phyloP scores from a whole-genome alignment of 2,888 invertebrate species.

The Cacoxenus indagator region DNA sequence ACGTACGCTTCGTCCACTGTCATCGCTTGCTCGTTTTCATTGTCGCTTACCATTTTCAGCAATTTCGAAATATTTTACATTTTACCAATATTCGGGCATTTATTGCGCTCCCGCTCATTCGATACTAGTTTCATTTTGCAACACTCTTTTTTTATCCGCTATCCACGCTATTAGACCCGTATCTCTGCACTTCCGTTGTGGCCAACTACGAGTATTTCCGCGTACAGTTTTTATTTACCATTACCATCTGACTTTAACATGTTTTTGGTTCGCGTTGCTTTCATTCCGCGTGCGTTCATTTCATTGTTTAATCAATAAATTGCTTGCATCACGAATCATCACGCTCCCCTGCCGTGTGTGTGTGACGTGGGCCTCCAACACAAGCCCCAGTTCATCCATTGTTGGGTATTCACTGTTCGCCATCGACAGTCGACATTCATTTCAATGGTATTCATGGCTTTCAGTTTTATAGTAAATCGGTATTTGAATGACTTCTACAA shows the following conservation, averaged over 20 bases:
- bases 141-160: not conserved
- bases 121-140: slow-evolving; percentile 11
- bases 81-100: slow-evolving; percentile 18
- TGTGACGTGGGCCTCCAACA: not conserved
- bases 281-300: slow-evolving; percentile 2
- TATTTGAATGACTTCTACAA: slow-evolving; percentile 8
- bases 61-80: slow-evolving; percentile 19
- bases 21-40: not conserved
- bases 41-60: slow-evolving; percentile 1
- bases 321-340: slow-evolving; percentile 43
- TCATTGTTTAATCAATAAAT: slow-evolving; percentile 54
- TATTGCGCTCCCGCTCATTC: slow-evolving; percentile 21
- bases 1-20: slow-evolving; percentile 11
- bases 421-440: not conserved
- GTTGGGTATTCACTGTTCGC: not conserved
- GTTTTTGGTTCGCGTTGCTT: not conserved
- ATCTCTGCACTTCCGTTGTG: not conserved
- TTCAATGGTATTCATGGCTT: slow-evolving; percentile 7
- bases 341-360: not conserved
- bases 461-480: slow-evolving; percentile 8
- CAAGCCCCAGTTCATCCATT: not conserved
- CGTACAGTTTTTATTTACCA: not conserved
- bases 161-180: slow-evolving; percentile 9
- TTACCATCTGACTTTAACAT: slow-evolving; percentile 10
- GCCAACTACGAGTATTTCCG: not conserved